Base-by-base conservation (phyloP, 2,888 invertebrate genomes). In the Calliopum simillimum region DNA sequence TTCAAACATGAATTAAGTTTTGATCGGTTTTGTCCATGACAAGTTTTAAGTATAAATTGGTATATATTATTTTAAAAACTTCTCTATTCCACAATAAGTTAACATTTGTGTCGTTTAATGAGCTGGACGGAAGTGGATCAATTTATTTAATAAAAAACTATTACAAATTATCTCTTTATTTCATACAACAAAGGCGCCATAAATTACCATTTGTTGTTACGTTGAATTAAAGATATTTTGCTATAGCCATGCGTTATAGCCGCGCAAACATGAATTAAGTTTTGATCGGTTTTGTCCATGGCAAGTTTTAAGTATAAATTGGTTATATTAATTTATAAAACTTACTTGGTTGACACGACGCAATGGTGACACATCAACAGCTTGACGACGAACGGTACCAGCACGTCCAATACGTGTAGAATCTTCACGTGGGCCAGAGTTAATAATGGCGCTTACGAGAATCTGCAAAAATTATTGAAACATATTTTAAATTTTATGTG, bases 321-420 rank as follows among this genome's bases (percentile, higher is more conserved):
- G 3, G 11, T 41, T 19, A 44, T 25, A 23, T 25, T 16, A 25
- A 25, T 33, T 14, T 33, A 33, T 13, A 70, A 58, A 5, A 78
- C 80, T 78, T 80, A 85, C 86, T 81, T 99, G 99, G 89, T 99
- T 99, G 19, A 99, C 99, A 85, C 99, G 92, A 79, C 99, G 91
- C 79, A 99, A 90, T 14, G 99, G 99, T 13, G 99, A 99, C 72
- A 99, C 99, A 84, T 99, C 99, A 77, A 99, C 99, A 80, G 99
- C 99, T 86, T 99, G 99, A 88, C 99, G 92, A 86, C 99, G 92
- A n/a, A 99, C 99, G 2, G 99, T 99, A 90, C 99, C 99, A 76
- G 99, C 99, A 84, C 99, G 95, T 87, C 99, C 99, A 84, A 99
- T 99, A 90, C 99, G 95, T 70, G 99, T 99, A 1, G 99, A 99